These are phyloP conservation scores for Forbesichthys agassizii DNA, from an alignment of 2,113 vertebrate species.

Conservation along the genomic window DNA sequence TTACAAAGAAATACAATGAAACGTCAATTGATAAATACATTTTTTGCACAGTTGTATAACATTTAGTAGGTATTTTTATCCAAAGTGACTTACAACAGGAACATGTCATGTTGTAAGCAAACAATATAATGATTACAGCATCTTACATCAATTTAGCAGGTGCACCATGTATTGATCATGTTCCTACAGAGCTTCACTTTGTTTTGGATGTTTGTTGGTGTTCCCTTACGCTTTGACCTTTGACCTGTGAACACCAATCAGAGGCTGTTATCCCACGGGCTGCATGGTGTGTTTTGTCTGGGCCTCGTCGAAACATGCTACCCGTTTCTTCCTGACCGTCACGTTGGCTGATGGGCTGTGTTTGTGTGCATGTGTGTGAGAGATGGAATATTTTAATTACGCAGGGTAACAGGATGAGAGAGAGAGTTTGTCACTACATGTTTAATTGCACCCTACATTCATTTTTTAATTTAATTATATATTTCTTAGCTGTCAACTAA, in stretches of 20 bases:
- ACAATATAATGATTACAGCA: too few relatives aligned
- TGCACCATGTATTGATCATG: too few relatives aligned
- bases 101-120: too few relatives aligned
- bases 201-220: not conserved
- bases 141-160: too few relatives aligned
- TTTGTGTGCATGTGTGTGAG: not conserved
- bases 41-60: too few relatives aligned
- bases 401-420: not conserved
- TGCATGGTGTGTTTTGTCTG: not conserved
- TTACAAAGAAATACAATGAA: too few relatives aligned
- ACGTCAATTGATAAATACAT: too few relatives aligned
- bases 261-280: not conserved
- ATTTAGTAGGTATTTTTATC: too few relatives aligned
- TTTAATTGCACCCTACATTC: too few relatives aligned
- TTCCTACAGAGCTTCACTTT: not conserved
- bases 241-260: not conserved
- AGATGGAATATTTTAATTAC: constrained; percentile 11
- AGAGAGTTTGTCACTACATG: not conserved
- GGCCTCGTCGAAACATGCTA: not conserved
- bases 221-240: not conserved
- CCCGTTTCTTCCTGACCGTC: not conserved
- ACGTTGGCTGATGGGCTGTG: not conserved
- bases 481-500: too few relatives aligned
- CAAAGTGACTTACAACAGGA: too few relatives aligned
- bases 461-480: too few relatives aligned